A percentile compares a stretch with the other conserved stretches of the same genome.
phyloP scores from a whole-genome alignment of 2,888 invertebrate genomes.

The Timema podura region DNA sequence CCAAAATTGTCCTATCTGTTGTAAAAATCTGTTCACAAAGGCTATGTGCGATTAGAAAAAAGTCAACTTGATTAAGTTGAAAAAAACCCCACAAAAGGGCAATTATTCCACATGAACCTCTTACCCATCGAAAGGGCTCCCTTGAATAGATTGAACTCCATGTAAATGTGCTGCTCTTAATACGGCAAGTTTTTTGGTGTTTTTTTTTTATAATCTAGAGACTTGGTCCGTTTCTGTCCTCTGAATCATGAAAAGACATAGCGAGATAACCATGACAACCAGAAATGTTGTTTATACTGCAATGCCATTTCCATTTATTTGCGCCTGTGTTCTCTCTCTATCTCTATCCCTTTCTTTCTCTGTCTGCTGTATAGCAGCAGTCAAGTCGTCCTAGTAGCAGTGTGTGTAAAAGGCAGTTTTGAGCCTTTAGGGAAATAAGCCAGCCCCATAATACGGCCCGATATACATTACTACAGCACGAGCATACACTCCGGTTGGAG shows the following conservation, averaged over 20 bases:
- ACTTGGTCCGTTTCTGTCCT: neutral
- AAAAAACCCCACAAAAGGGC: no score
- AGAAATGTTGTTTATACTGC: conserved; percentile 27
- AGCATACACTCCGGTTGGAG: neutral
- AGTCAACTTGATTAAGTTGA: no score
- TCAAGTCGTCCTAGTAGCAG: conserved; percentile 12
- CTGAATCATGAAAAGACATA: neutral
- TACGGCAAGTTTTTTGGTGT: no score
- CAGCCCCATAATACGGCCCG: conserved; percentile 23
- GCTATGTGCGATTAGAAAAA: no score
- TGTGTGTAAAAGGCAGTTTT: conserved; percentile 17
- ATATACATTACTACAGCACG: conserved; percentile 15
- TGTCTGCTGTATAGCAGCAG: neutral
- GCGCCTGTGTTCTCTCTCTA: neutral
- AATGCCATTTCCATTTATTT: conserved; percentile 18
- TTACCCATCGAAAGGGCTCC: no score
- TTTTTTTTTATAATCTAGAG: neutral
- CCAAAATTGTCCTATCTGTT: no score
- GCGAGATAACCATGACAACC: conserved; percentile 26
- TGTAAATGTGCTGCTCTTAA: no score
- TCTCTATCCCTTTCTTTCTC: neutral
- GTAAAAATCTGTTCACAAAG: no score
- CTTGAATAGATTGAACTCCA: no score
- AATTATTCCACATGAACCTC: no score
- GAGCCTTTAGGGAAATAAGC: conserved; percentile 26